Evolutionary conservation across 92 coral and sea anemone species (phyloP).

Genomic region (Zoanthus sansibaricus): DNA sequence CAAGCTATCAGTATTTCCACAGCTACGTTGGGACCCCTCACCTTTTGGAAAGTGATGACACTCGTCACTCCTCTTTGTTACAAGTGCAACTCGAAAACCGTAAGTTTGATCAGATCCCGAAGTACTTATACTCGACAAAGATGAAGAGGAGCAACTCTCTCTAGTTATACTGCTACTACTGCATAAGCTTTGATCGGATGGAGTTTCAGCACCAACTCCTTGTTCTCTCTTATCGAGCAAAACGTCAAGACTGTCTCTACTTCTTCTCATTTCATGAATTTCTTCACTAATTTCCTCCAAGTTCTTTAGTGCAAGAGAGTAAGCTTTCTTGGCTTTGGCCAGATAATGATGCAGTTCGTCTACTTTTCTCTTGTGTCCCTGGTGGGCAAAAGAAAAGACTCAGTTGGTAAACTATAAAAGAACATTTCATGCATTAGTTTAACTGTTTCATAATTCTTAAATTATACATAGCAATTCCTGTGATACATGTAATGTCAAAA

Average conservation of each 20-base stretch:
- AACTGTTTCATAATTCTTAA: no score
- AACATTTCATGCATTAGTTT: neutral
- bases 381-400: neutral
- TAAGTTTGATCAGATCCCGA: neutral
- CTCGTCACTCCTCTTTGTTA: slow-evolving; percentile 1
- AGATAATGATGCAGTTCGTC: slow-evolving; percentile 74
- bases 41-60: neutral
- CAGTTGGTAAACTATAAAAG: neutral
- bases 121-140: slow-evolving; percentile 14
- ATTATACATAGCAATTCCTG: no score
- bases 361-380: slow-evolving; percentile 89
- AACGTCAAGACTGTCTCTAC: slow-evolving; percentile 72
- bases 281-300: slow-evolving; percentile 95
- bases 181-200: slow-evolving; percentile 54
- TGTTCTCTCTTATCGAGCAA: slow-evolving; percentile 78
- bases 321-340: slow-evolving; percentile 74
- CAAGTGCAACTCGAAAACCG: slow-evolving; percentile 30
- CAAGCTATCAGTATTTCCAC: neutral
- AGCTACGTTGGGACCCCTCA: neutral
- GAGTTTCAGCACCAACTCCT: slow-evolving; percentile 97
- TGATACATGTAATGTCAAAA: no score
- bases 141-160: slow-evolving; percentile 7
- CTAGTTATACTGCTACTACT: neutral
- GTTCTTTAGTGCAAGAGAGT: slow-evolving; percentile 84
- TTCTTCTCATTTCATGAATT: slow-evolving; percentile 91